Percentiles rank a stretch among this genome's conserved stretches.
phyloP scores from a whole-genome alignment of 2,113 vertebrate species.

The Cisticola juncidis region DNA sequence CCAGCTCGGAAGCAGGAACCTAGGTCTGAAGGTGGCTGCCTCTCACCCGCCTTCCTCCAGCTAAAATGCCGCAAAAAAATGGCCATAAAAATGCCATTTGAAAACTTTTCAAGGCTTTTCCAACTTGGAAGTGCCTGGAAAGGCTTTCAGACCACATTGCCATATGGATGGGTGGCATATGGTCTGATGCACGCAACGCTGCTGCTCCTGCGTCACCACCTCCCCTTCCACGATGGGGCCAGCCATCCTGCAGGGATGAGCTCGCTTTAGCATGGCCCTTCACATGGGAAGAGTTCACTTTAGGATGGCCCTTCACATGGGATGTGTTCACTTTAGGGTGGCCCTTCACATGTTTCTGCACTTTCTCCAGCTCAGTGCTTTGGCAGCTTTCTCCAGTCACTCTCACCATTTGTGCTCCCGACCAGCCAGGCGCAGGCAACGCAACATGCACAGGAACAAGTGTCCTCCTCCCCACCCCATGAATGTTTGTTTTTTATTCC shows the following conservation, averaged over 20 bases:
- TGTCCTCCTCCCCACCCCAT: fast-evolving
- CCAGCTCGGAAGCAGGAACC: background rate
- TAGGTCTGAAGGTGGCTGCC: background rate
- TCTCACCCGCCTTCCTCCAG: background rate
- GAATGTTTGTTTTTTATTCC: fast-evolving
- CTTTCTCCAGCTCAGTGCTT: background rate
- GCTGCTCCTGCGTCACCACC: background rate
- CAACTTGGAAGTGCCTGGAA: background rate
- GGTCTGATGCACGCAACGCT: background rate
- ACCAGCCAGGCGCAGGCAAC: background rate
- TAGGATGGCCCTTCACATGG: background rate
- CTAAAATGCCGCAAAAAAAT: background rate
- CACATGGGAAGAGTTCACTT: background rate
- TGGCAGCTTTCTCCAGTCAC: background rate
- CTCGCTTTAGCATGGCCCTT: background rate
- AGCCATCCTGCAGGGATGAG: background rate
- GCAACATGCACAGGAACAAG: background rate
- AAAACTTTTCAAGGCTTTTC: background rate
- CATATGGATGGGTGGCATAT: background rate
- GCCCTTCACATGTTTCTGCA: background rate
- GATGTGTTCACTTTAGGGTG: background rate
- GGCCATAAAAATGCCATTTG: background rate
- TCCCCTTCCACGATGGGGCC: background rate
- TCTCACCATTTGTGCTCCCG: background rate
- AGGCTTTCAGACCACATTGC: background rate